phyloP scores from a whole-genome alignment of 2,888 invertebrate species.

The Chymomyza fuscimana region DNA sequence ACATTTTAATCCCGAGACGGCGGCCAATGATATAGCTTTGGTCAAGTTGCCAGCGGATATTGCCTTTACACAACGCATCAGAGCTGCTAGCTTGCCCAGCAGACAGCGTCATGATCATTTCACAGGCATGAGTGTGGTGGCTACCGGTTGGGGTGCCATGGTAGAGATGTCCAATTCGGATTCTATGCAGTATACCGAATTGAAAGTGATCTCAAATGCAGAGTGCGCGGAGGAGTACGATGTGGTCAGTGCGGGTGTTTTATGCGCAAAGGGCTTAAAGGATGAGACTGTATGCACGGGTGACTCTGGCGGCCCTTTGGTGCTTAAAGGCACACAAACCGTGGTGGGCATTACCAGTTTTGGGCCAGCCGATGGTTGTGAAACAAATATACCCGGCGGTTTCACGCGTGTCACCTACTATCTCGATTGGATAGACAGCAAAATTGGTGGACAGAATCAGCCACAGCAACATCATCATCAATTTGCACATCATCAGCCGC shows the following conservation, averaged over 20 bases:
- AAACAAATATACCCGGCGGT: constrained; percentile 76
- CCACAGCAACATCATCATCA: constrained; percentile 18
- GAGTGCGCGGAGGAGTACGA: constrained; percentile 76
- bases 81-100: constrained; percentile 72
- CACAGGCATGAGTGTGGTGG: constrained; percentile 71
- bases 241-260: constrained; percentile 72
- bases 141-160: constrained; percentile 78
- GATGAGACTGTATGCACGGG: constrained; percentile 78
- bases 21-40: constrained; percentile 78
- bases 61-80: constrained; percentile 70
- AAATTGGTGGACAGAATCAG: constrained; percentile 63
- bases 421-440: constrained; percentile 76
- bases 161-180: constrained; percentile 69
- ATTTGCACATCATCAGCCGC: constrained; percentile 11
- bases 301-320: constrained; percentile 79
- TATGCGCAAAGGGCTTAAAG: constrained; percentile 77
- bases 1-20: constrained; percentile 70
- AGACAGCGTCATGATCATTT: constrained; percentile 52
- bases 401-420: constrained; percentile 77
- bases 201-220: constrained; percentile 75
- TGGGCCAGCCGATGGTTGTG: constrained; percentile 76
- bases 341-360: constrained; percentile 79
- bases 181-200: constrained; percentile 77
- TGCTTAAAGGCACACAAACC: constrained; percentile 68
- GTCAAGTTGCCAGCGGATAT: constrained; percentile 74